Conservation (phyloP, 2,888 invertebrate species). For the Corbicula japonica region DNA sequence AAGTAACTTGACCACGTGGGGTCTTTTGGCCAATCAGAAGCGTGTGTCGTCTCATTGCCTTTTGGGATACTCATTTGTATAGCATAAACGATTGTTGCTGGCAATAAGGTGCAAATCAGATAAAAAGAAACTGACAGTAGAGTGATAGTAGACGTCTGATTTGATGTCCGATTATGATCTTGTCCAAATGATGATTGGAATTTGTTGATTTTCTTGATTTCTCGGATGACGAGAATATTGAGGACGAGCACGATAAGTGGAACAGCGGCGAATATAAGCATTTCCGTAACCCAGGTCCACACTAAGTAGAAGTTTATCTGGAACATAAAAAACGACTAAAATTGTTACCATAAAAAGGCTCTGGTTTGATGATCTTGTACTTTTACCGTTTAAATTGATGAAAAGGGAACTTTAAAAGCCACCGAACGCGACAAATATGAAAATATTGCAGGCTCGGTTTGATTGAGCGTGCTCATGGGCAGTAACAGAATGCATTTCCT, state of each 20-base stretch:
- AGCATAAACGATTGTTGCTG: conserved; percentile 84
- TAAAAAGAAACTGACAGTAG: conserved; percentile 86
- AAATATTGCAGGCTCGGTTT: too few relatives aligned
- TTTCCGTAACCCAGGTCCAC: conserved; percentile 84
- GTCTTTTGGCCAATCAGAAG: conserved; percentile 74
- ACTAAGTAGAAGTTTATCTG: conserved; percentile 72
- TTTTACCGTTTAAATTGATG: too few relatives aligned
- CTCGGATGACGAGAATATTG: conserved; percentile 84
- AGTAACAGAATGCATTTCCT: too few relatives aligned
- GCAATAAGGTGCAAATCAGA: conserved; percentile 85
- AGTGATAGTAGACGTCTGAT: conserved; percentile 84
- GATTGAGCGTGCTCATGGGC: too few relatives aligned
- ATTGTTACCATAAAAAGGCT: too few relatives aligned
- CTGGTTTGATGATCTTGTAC: too few relatives aligned
- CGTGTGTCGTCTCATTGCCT: conserved; percentile 69
- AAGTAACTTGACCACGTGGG: conserved; percentile 82
- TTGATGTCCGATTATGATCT: conserved; percentile 50
- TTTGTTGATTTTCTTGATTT: conserved; percentile 74
- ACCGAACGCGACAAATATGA: too few relatives aligned
- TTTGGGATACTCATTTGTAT: conserved; percentile 73
- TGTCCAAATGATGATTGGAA: conserved; percentile 44
- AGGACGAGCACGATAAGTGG: conserved; percentile 83
- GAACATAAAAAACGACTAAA: too few relatives aligned
- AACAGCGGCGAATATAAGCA: conserved; percentile 81
- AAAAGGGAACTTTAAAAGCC: too few relatives aligned